These are phyloP conservation scores for Beris morrisii DNA, from an alignment of 2,888 invertebrate species.

Conservation along the genomic window DNA sequence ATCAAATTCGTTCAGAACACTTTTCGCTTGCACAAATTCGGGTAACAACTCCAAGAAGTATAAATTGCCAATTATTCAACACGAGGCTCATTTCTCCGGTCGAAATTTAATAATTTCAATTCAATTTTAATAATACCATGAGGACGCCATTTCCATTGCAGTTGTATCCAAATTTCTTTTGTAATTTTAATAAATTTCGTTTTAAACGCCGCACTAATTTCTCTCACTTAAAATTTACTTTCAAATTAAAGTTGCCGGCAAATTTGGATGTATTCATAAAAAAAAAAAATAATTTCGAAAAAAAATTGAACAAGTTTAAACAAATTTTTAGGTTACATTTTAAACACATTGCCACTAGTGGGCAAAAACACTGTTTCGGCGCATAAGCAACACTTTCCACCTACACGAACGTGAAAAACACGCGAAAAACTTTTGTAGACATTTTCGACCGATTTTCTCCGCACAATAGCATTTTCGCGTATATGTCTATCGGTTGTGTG, in stretches of 20 bases:
- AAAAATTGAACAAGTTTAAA: constrained; percentile 25
- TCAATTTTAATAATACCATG: too few species aligned
- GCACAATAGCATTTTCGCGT: constrained; percentile 1
- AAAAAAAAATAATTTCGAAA: constrained; percentile 10
- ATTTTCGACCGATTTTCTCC: constrained; percentile 30
- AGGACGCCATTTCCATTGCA: constrained; percentile 20
- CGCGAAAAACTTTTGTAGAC: constrained; percentile 30
- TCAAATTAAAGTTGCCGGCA: not conserved
- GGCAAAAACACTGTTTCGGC: constrained; percentile 34
- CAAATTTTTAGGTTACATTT: constrained; percentile 37
- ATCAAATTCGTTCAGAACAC: too few species aligned
- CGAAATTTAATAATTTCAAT: too few species aligned
- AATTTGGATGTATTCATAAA: too few species aligned
- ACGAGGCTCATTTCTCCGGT: too few species aligned
- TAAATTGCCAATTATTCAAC: too few species aligned
- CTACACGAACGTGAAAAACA: constrained; percentile 9
- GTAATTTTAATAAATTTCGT: too few species aligned
- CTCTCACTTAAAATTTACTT: not conserved
- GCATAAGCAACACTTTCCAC: constrained; percentile 33
- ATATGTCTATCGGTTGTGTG: constrained; percentile 4
- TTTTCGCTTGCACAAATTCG: too few species aligned
- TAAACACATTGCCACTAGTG: constrained; percentile 35
- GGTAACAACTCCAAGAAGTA: too few species aligned
- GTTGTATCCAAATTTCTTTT: too few species aligned
- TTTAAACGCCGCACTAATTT: not conserved